These are phyloP conservation scores for Acanthosepion esculentum DNA, from an alignment of 2,888 invertebrate species.

Conservation along the genomic window DNA sequence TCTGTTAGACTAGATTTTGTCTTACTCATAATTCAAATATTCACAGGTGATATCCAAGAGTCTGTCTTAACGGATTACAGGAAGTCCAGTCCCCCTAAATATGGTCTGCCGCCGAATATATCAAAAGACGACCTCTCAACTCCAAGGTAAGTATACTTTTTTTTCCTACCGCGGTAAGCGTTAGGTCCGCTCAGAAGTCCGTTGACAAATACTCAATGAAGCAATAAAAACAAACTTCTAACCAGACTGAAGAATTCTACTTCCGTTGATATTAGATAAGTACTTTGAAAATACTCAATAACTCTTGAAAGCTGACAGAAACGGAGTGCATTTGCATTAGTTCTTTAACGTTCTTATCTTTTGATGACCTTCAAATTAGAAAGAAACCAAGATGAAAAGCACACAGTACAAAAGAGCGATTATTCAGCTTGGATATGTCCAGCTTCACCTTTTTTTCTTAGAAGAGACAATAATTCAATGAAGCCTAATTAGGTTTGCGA, in stretches of 20 bases:
- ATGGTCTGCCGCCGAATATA: constrained; percentile 45
- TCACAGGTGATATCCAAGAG: constrained; percentile 47
- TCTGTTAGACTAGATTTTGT: not conserved
- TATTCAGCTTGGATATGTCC: too few species aligned
- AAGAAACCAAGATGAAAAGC: too few species aligned
- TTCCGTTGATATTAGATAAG: not conserved
- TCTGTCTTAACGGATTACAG: constrained; percentile 34
- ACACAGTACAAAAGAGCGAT: too few species aligned
- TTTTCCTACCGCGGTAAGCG: not conserved
- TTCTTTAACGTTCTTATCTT: not conserved
- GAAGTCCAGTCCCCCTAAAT: constrained; percentile 45
- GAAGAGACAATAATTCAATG: too few species aligned
- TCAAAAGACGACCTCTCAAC: constrained; percentile 44
- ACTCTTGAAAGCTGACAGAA: not conserved
- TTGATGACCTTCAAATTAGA: too few species aligned
- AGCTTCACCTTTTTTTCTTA: too few species aligned
- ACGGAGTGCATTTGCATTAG: not conserved
- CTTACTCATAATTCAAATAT: not conserved
- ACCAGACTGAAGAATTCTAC: not conserved
- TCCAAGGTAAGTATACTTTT: constrained; percentile 35
- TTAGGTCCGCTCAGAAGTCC: not conserved
- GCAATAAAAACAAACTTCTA: not conserved
- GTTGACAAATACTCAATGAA: not conserved
- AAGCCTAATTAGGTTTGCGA: too few species aligned
- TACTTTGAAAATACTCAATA: not conserved